Evolutionary conservation across 2,113 vertebrate species (phyloP).

Genomic region (Pelusios castaneus): DNA sequence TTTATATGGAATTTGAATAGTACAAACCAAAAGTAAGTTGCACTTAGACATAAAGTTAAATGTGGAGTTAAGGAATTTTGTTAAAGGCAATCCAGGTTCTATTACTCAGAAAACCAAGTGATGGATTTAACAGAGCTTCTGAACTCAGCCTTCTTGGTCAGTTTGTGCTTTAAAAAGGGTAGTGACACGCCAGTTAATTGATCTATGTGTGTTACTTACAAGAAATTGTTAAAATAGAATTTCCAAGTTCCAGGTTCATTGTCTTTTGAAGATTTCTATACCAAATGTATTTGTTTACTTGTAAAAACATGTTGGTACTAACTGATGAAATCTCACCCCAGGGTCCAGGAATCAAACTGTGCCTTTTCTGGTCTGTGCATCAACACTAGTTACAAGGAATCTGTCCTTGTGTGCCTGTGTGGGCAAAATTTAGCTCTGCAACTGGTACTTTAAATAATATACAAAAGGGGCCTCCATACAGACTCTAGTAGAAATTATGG

Average conservation of each 20-base stretch:
- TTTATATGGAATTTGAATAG: not conserved
- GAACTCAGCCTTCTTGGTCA: not conserved
- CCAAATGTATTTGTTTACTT: not conserved
- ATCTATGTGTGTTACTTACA: not conserved
- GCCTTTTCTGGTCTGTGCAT: not conserved
- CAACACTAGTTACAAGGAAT: constrained; percentile 7
- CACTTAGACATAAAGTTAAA: not conserved
- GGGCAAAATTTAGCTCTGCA: constrained; percentile 24
- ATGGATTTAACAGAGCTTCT: not conserved
- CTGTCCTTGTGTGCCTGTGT: not conserved
- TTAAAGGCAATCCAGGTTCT: not conserved
- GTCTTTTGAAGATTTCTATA: constrained; percentile 19
- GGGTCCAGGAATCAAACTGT: not conserved
- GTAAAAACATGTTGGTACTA: not conserved
- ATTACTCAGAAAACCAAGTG: not conserved
- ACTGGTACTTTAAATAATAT: not conserved
- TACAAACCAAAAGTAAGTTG: not conserved
- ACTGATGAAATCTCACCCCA: constrained; percentile 6
- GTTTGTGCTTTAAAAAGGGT: not conserved
- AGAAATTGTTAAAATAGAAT: not conserved
- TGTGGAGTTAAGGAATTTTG: not conserved
- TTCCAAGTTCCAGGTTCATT: constrained; percentile 12
- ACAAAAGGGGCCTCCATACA: not conserved
- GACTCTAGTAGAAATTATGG: not conserved
- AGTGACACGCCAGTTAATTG: not conserved